These are phyloP conservation scores for Hylyphantes graminicola DNA, from an alignment of 1,140 invertebrate genomes.

Conservation along the genomic window DNA sequence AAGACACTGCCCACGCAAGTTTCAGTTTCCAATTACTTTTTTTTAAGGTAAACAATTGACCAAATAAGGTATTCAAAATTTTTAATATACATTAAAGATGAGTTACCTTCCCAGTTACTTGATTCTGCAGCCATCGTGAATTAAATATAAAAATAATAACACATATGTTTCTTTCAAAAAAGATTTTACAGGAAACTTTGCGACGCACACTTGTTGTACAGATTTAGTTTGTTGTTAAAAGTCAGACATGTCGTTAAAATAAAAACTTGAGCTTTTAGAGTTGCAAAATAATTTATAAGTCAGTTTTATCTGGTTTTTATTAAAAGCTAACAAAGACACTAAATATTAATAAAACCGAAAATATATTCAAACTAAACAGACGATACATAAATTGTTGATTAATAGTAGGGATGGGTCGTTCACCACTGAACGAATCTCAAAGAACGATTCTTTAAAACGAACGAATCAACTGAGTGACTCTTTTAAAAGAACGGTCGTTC, in stretches of 20 bases:
- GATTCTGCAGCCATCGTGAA: conserved; percentile 23
- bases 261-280: not conserved
- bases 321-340: not conserved
- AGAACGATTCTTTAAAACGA: no score
- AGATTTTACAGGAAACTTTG: conserved; percentile 8
- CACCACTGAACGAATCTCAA: no score
- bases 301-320: not conserved
- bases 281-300: not conserved
- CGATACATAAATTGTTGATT: not conserved
- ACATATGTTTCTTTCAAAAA: conserved; percentile 13
- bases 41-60: not conserved
- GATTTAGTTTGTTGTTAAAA: not conserved
- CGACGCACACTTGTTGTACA: conserved; percentile 38
- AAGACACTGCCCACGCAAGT: not conserved
- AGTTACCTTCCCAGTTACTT: conserved; percentile 36
- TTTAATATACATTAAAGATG: not conserved
- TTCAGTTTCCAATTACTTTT: not conserved
- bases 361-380: conserved; percentile 25
- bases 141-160: not conserved
- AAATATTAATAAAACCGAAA: conserved; percentile 13
- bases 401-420: no score
- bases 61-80: not conserved
- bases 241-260: not conserved
- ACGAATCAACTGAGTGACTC: no score
- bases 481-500: no score